Conservation (phyloP, 2,113 vertebrate genomes). For the Brachyhypopomus gauderio region DNA sequence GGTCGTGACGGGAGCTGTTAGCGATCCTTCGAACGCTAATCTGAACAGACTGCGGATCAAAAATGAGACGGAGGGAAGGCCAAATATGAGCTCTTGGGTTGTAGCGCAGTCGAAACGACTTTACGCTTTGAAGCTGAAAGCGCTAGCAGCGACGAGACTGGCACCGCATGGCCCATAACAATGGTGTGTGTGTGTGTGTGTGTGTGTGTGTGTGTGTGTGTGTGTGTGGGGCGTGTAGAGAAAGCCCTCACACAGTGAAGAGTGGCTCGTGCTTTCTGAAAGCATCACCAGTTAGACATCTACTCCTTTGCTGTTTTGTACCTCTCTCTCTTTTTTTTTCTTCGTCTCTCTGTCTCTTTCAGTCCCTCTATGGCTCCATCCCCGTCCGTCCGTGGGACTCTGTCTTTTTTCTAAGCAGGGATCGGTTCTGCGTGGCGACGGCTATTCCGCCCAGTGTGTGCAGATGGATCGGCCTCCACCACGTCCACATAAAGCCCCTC, state of each 20-base stretch:
- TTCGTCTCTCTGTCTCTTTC: too few species aligned
- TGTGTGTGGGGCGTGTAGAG: too few species aligned
- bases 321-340: not conserved
- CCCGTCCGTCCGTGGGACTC: too few species aligned
- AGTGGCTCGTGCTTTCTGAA: constrained; percentile 13
- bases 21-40: constrained; percentile 4
- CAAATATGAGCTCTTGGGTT: constrained; percentile 54
- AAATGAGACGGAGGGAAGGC: constrained; percentile 39
- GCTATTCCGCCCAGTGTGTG: constrained; percentile 42
- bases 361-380: too few species aligned
- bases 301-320: constrained; percentile 18
- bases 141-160: constrained; percentile 64
- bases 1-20: constrained; percentile 41
- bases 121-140: constrained; percentile 67
- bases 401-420: constrained; percentile 29
- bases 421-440: constrained; percentile 43
- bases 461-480: constrained; percentile 61
- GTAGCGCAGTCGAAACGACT: constrained; percentile 56
- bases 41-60: constrained; percentile 24
- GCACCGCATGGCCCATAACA: constrained; percentile 67
- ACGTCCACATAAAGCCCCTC: constrained; percentile 56
- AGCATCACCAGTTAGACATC: constrained; percentile 44
- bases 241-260: constrained; percentile 28
- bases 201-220: too few species aligned
- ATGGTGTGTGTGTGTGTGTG: constrained; percentile 60